Evolutionary conservation across 2,113 vertebrate species (phyloP).

Genomic region (Ptychochromis oligacanthus): DNA sequence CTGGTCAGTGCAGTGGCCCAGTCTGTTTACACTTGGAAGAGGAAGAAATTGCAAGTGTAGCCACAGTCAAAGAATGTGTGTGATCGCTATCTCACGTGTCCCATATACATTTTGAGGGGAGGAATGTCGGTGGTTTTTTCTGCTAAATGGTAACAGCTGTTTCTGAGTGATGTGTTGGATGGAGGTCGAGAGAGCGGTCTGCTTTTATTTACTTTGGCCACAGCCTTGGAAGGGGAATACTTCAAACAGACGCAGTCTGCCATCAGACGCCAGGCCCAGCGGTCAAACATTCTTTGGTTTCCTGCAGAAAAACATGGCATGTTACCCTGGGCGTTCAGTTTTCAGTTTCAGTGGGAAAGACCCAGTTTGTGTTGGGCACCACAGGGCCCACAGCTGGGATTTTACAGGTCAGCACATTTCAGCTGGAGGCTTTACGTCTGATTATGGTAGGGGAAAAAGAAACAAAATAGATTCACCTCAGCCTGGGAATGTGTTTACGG

Average conservation of each 20-base stretch:
- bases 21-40: constrained; percentile 80
- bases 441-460: constrained; percentile 42
- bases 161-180: constrained; percentile 88
- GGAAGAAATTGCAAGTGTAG: constrained; percentile 81
- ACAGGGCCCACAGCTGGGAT: constrained; percentile 50
- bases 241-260: constrained; percentile 81
- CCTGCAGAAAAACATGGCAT: constrained; percentile 82
- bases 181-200: constrained; percentile 80
- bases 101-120: constrained; percentile 83
- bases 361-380: constrained; percentile 55
- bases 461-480: constrained; percentile 34
- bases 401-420: constrained; percentile 72
- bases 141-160: constrained; percentile 96
- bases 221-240: constrained; percentile 80
- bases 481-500: constrained; percentile 44
- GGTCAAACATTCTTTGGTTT: constrained; percentile 88
- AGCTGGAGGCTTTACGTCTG: constrained; percentile 31
- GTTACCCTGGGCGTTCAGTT: constrained; percentile 45
- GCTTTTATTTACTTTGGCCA: constrained; percentile 89
- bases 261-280: constrained; percentile 83
- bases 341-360: constrained; percentile 64
- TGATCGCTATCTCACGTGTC: constrained; percentile 84
- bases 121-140: constrained; percentile 83
- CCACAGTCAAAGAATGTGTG: constrained; percentile 80
- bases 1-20: constrained; percentile 58